phyloP scores from a whole-genome alignment of 2,113 vertebrate genomes.

The Hymenochirus boettgeri region DNA sequence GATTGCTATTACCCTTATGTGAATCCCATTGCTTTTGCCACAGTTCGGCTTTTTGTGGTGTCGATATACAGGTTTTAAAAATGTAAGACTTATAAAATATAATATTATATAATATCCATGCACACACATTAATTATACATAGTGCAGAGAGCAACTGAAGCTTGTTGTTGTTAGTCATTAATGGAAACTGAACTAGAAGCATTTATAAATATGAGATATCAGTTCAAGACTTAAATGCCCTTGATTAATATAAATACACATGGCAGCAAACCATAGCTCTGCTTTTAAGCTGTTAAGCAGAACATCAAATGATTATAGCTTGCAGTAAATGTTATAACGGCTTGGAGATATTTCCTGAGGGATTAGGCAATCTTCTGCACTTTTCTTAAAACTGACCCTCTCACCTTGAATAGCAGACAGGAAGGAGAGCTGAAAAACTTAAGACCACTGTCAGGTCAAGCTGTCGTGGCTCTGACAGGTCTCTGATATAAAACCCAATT shows the following conservation, averaged over 20 bases:
- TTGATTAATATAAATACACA: constrained; percentile 58
- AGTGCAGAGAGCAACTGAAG: too few species aligned
- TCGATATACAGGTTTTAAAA: too few species aligned
- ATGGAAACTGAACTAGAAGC: background rate
- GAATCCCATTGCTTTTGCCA: constrained; percentile 14
- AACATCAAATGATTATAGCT: constrained; percentile 60
- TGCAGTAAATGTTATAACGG: constrained; percentile 55
- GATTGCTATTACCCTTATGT: constrained; percentile 18
- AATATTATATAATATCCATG: too few species aligned
- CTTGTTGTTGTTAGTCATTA: too few species aligned
- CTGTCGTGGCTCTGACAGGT: constrained; percentile 58
- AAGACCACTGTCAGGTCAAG: constrained; percentile 57
- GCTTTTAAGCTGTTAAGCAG: constrained; percentile 55
- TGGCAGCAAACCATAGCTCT: constrained; percentile 50
- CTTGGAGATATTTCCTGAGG: constrained; percentile 54
- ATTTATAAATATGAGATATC: constrained; percentile 52
- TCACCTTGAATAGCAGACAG: constrained; percentile 63
- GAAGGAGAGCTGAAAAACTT: constrained; percentile 55
- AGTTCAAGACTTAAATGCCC: constrained; percentile 54
- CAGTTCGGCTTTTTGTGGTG: too few species aligned
- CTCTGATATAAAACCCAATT: constrained; percentile 77
- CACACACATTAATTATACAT: too few species aligned
- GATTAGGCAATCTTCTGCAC: constrained; percentile 52
- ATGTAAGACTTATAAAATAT: too few species aligned
- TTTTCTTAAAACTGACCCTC: constrained; percentile 56